phyloP scores from a whole-genome alignment of 1,140 invertebrate genomes.

The Heterodera schachtii region DNA sequence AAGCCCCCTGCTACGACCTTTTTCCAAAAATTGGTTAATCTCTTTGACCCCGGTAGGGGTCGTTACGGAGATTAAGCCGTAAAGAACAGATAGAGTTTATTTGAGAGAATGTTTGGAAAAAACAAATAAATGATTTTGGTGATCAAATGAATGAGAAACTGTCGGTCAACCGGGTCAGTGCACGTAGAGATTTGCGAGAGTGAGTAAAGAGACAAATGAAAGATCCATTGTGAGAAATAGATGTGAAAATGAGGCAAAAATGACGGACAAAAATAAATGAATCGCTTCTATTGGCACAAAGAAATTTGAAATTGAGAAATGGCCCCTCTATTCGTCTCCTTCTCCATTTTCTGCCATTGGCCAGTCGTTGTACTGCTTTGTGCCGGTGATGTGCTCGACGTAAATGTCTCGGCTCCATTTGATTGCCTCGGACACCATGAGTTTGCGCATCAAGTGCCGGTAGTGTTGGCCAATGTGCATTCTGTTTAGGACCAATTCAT shows the following conservation, averaged over 20 bases:
- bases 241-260: not conserved
- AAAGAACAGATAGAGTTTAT: slow-evolving; percentile 24
- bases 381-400: not conserved
- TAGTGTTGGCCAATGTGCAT: slow-evolving; percentile 27
- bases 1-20: slow-evolving; percentile 11
- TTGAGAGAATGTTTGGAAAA: not conserved
- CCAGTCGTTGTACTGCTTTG: not conserved
- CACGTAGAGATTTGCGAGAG: not conserved
- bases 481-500: not conserved
- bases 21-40: slow-evolving; percentile 31
- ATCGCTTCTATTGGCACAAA: not conserved
- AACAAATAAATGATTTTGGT: not conserved
- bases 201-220: not conserved
- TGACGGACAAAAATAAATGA: not conserved
- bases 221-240: not conserved
- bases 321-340: not conserved
- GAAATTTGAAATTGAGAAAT: too few species aligned
- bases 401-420: not conserved
- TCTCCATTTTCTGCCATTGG: not conserved
- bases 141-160: too few species aligned
- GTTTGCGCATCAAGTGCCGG: slow-evolving; percentile 25
- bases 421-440: slow-evolving; percentile 11
- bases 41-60: slow-evolving; percentile 27
- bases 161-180: too few species aligned
- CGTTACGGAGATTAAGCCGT: slow-evolving; percentile 33